Evolutionary conservation across 64 coral and sea anemone species (phyloP).

Genomic region (Astreopora myriophthalma): DNA sequence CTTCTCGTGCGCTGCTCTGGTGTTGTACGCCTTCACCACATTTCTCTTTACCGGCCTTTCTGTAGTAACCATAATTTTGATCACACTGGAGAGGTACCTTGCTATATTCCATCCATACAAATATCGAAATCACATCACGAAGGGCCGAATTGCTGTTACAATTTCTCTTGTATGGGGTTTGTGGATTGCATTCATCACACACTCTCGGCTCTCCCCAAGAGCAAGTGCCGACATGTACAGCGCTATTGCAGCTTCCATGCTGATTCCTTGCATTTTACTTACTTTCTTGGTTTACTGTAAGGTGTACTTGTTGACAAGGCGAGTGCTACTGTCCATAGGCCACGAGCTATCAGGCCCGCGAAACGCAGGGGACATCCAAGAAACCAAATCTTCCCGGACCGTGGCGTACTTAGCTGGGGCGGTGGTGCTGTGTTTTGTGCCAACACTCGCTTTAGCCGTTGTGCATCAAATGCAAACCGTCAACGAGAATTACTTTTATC

Average conservation of each 20-base stretch:
- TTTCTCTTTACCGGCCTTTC: conserved; percentile 74
- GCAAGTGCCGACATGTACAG: conserved; percentile 21
- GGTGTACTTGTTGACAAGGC: conserved; percentile 41
- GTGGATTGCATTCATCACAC: conserved; percentile 59
- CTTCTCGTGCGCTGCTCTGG: conserved; percentile 65
- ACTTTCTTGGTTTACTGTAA: conserved; percentile 71
- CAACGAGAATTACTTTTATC: conserved; percentile 46
- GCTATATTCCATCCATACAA: conserved; percentile 82
- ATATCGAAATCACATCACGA: conserved; percentile 59
- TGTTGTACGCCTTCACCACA: conserved; percentile 56
- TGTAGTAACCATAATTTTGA: conserved; percentile 67
- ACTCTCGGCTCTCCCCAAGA: conserved; percentile 40
- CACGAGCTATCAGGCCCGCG: conserved; percentile 2
- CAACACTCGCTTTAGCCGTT: conserved; percentile 41
- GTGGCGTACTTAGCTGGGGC: conserved; percentile 64
- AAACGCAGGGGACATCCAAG: conserved; percentile 18
- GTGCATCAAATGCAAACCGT: conserved; percentile 15
- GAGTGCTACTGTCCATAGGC: neutral
- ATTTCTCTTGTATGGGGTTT: conserved; percentile 57
- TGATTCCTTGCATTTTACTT: conserved; percentile 44
- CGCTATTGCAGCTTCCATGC: conserved; percentile 38
- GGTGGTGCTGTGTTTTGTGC: conserved; percentile 58
- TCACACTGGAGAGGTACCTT: conserved; percentile 77
- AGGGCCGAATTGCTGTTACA: neutral
- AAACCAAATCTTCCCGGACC: conserved; percentile 68